Evolutionary conservation across 2,113 vertebrate genomes (phyloP).

Genomic region (Phasianus colchicus): DNA sequence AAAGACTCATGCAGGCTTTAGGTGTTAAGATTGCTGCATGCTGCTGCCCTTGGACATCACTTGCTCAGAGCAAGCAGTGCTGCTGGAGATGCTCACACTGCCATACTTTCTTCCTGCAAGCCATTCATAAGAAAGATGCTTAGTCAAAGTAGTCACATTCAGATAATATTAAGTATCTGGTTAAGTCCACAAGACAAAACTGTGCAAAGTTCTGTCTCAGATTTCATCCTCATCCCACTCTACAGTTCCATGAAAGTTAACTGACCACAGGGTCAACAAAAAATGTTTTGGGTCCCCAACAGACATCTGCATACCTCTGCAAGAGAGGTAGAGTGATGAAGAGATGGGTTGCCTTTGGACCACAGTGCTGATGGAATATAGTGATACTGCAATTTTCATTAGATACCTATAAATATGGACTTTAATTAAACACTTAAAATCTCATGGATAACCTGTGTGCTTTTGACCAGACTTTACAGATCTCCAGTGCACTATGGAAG

Average conservation of each 20-base stretch:
- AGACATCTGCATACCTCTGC: background rate
- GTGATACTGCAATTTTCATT: background rate
- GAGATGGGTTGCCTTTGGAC: background rate
- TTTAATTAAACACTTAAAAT: slow-evolving; percentile 8
- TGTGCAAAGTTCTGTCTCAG: background rate
- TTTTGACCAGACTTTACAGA: background rate
- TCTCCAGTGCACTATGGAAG: background rate
- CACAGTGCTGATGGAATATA: background rate
- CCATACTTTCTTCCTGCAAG: background rate
- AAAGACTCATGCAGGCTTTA: background rate
- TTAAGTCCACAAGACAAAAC: background rate
- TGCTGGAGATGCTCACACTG: background rate
- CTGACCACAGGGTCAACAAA: background rate
- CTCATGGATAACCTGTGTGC: background rate
- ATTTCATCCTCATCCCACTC: background rate
- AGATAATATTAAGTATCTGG: background rate
- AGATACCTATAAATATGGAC: background rate
- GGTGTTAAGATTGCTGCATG: background rate
- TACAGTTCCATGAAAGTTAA: background rate
- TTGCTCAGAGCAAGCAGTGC: background rate
- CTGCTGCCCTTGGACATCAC: background rate
- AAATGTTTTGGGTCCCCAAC: background rate
- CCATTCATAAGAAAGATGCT: background rate
- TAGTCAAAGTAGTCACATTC: background rate
- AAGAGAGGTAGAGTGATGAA: background rate